Conservation (phyloP, 2,797 vertebrate genomes). For the Coregonus sp. region DNA sequence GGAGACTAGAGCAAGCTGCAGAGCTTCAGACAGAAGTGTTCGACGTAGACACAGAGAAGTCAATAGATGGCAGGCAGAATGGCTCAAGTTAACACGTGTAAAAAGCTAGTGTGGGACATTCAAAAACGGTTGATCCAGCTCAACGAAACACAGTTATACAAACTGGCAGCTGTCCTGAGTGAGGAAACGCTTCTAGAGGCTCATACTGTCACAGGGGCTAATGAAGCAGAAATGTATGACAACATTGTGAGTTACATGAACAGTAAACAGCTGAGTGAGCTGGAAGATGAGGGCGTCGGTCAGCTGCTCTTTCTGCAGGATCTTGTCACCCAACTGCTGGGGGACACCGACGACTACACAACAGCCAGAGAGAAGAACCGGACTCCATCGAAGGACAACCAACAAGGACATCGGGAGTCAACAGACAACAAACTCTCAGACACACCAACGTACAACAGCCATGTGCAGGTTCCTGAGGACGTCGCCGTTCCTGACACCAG, state of each 20-base stretch:
- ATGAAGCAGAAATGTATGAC: neutral
- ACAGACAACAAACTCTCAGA: neutral
- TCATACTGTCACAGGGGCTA: neutral
- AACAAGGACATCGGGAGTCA: neutral
- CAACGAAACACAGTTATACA: neutral
- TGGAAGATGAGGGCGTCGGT: neutral
- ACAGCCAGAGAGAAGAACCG: no score
- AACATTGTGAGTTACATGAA: neutral
- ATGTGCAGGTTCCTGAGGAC: neutral
- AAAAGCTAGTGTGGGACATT: no score
- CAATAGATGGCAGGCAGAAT: no score
- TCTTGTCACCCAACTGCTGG: neutral
- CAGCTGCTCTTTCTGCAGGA: neutral
- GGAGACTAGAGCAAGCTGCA: no score
- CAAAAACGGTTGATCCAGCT: neutral
- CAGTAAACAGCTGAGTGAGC: constrained; percentile 4
- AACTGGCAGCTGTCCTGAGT: neutral
- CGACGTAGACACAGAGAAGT: no score
- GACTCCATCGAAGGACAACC: neutral
- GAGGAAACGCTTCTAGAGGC: neutral
- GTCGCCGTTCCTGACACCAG: neutral
- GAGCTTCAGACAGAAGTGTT: no score
- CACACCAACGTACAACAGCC: neutral
- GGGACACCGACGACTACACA: neutral
- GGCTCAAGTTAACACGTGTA: no score